A percentile compares a stretch with the other conserved stretches of the same genome.
These are phyloP conservation scores for Cetoscarus ocellatus DNA, from an alignment of 2,797 vertebrate genomes.

Conservation along the genomic window DNA sequence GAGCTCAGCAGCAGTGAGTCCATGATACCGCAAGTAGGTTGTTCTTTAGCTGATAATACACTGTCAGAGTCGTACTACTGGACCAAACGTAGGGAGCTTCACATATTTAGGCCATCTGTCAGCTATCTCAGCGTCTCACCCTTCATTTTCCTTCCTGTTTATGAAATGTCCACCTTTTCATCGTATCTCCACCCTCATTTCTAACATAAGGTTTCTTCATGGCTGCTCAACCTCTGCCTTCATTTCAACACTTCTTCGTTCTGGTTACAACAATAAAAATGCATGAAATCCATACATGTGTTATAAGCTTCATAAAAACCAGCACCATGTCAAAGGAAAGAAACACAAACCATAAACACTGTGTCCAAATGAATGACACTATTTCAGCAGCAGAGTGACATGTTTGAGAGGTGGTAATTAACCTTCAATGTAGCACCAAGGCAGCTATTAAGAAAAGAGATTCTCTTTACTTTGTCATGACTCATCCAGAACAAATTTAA, in stretches of 20 bases:
- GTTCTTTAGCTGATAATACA: no score
- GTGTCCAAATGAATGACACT: neutral
- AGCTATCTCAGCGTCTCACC: constrained; percentile 8
- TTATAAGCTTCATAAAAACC: no score
- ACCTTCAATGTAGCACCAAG: neutral
- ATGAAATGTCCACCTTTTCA: constrained; percentile 3
- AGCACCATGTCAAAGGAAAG: no score
- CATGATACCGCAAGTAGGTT: neutral
- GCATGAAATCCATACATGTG: no score
- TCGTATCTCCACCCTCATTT: constrained; percentile 10
- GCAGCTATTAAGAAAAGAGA: no score
- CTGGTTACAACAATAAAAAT: no score
- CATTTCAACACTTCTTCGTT: neutral
- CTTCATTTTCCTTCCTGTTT: constrained; percentile 4
- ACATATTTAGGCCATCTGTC: constrained; percentile 4
- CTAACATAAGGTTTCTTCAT: constrained; percentile 15
- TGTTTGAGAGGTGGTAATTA: neutral
- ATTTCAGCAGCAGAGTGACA: neutral
- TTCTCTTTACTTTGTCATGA: neutral
- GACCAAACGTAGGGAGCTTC: neutral
- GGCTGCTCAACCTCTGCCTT: neutral
- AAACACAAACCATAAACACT: no score
- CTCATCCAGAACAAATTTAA: no score
- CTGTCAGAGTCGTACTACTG: no score
- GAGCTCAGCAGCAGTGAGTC: constrained; percentile 27